Evolutionary conservation across 2,888 invertebrate species (phyloP).

Genomic region (Alloscopus bannaensis): DNA sequence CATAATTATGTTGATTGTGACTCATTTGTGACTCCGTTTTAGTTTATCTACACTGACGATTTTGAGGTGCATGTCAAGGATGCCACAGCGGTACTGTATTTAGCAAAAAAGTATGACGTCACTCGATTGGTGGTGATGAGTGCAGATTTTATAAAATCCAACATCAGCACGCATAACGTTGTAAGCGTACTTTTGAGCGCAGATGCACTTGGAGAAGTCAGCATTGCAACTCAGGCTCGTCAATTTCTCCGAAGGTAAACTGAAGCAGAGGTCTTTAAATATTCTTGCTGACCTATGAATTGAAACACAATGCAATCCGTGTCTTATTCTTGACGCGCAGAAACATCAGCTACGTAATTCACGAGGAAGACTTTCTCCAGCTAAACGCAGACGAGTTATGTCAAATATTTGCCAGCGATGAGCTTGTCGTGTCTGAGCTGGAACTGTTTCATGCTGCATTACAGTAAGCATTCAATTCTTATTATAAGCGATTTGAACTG

Average conservation of each 20-base stretch:
- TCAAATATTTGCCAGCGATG: conserved; percentile 62
- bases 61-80: conserved; percentile 66
- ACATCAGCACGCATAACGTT: conserved; percentile 65
- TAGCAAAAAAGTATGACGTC: conserved; percentile 63
- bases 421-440: conserved; percentile 56
- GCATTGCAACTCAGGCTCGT: conserved; percentile 57
- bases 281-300: no score
- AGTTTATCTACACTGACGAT: conserved; percentile 65
- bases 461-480: conserved; percentile 25
- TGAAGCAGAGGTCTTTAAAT: no score
- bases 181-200: conserved; percentile 63
- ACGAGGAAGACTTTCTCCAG: conserved; percentile 64
- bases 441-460: conserved; percentile 61
- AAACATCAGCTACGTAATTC: conserved; percentile 64
- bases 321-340: no score
- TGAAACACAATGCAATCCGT: no score
- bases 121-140: conserved; percentile 41
- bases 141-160: conserved; percentile 61
- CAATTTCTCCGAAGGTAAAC: conserved; percentile 60
- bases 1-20: background rate
- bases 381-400: conserved; percentile 58
- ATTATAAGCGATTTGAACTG: background rate
- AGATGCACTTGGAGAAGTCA: conserved; percentile 57
- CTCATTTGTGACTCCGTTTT: background rate
- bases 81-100: conserved; percentile 59